Evolutionary conservation across 2,797 vertebrate genomes (phyloP), one percentile per base, ranked within the genome.

Genomic region (Rachycentron canadum): DNA sequence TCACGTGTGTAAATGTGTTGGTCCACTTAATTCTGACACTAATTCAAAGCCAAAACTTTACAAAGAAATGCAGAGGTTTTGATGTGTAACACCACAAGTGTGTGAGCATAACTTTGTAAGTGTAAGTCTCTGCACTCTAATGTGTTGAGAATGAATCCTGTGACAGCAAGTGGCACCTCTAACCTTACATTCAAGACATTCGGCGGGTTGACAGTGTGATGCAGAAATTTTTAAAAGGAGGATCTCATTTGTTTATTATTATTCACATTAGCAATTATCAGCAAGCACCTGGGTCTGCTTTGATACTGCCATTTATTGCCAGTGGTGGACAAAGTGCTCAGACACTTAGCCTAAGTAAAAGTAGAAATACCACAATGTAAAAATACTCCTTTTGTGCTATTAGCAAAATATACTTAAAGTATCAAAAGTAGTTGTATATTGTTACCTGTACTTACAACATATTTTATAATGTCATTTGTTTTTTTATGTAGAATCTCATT

Each of bases 171-270:
- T 38, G 74, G 53, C 10, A 57, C 69, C 49, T 73, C 57, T 34
- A 68, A 76, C 63, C 28, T 53, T 86, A 90, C 86, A 91, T 90
- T 93, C 90, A 86, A 73, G 59, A 86, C 68, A 66, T 82, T 74
- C 49, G 76, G 90, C 84, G 89, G 86, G 78, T 70, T 57, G 43
- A 76, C 71, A 75, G 78, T 59, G 57, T 30, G 64, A 82, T 9
- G 55, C 50, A 63, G 41, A 30, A n/a, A 17, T 32, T 38, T 69
- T 4, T n/a, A 36, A 56, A 80, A 52, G 12, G 1, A 72, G 25
- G 61, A 52, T 49, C 50, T 72, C 61, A 57, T 41, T 52, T 59
- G 25, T 32, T n/a, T 38, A 62, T 74, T 55, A 58, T 26, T 28
- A 47, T 62, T 83, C 53, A 30, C 53, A 65, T 65, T 49, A 60